Evolutionary conservation across 2,888 invertebrate species (phyloP), one percentile per base, ranked within the genome.

Genomic region (Acutogordius australiensis): DNA sequence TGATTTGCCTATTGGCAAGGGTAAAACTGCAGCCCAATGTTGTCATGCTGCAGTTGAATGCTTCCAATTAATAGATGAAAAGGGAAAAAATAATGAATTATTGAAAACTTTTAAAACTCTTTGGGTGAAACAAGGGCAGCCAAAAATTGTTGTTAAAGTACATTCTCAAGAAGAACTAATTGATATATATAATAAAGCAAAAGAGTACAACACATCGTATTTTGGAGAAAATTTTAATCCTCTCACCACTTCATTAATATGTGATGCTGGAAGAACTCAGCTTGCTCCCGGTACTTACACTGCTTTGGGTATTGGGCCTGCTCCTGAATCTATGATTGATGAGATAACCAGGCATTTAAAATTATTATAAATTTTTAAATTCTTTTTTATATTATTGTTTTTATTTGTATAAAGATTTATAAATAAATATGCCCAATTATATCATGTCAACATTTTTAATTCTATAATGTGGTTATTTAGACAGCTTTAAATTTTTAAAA

Each of bases 1-100:
- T 67, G 90, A 90, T 67, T 73, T 90, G 1, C 84, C 83, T 70
- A 90, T 90, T 90, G 81, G 84, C 18, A 87, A 87, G 74, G 85
- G 90, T 1, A 90, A 90, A 75, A 80, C 84, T 45, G 88, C 84
- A 1, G 83, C 88, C 0, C 88, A 82, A 70, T 87, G 86, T 71
- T 79, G 81, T n/a, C 88, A 90, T 70, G 88, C 84, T n/a, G 82
- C 87, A 0, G 82, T 88, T 0, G 80, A 80, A 18, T 83, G 82
- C 1, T 85, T 81, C 66, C 81, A 82, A 64, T 78, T 79, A 65
- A 79, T 81, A 0, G 71, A 75, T 56, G 73, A 71, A 60, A 76
- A 73, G 61, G 77, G 79, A 64, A 79, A 80, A 0, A 75, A 77
- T 59, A 71, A 51, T 23, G 4, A 8, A 4, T n/a, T 21, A 21